A percentile compares a stretch with the other conserved stretches of the same genome.
Evolutionary conservation across 2,888 invertebrate species (phyloP).

Genomic region (Leptarthrus brevirostris): DNA sequence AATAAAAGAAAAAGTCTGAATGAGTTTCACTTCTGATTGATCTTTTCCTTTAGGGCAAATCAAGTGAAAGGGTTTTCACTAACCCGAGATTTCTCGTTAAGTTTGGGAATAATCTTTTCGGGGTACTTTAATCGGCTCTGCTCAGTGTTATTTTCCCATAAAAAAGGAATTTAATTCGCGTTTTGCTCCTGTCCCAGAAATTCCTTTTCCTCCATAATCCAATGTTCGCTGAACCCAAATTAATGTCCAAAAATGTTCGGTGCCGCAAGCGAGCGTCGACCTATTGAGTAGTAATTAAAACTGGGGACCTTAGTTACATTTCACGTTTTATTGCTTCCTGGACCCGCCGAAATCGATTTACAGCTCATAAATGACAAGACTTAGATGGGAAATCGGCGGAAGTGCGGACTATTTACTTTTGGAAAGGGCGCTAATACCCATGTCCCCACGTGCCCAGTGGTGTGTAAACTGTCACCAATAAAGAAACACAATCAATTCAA

Average conservation of each 20-base stretch:
- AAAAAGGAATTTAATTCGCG: constrained; percentile 28
- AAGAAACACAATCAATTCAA: constrained; percentile 20
- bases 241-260: constrained; percentile 24
- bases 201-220: constrained; percentile 22
- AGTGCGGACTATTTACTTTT: constrained; percentile 34
- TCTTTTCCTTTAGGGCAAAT: constrained; percentile 25
- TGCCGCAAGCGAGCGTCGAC: constrained; percentile 1
- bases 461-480: constrained; percentile 44
- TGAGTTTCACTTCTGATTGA: constrained; percentile 42
- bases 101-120: constrained; percentile 1
- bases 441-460: constrained; percentile 39
- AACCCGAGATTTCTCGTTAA: neutral
- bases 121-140: neutral
- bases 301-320: constrained; percentile 5
- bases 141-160: constrained; percentile 3
- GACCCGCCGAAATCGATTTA: constrained; percentile 32
- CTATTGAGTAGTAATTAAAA: constrained; percentile 37
- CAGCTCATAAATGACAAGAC: constrained; percentile 1
- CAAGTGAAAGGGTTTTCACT: constrained; percentile 40
- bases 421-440: constrained; percentile 28
- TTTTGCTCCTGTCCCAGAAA: constrained; percentile 3
- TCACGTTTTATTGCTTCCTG: constrained; percentile 36
- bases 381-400: constrained; percentile 2
- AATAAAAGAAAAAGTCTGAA: constrained; percentile 1
- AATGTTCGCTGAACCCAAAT: constrained; percentile 15